Evolutionary conservation across 1,140 invertebrate species (phyloP).

Genomic region (Tetraneura akinire): DNA sequence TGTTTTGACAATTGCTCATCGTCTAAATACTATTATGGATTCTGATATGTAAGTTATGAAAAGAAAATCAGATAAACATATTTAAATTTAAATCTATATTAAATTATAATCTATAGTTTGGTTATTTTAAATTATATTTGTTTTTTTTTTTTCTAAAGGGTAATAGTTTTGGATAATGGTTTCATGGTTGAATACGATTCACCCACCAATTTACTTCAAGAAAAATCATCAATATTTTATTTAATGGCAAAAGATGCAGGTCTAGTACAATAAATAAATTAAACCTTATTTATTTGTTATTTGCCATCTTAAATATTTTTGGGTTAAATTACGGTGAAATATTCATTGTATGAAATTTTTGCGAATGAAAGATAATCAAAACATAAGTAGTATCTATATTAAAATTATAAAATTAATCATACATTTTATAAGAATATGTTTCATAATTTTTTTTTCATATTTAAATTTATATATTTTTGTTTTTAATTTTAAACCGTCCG

Average conservation of each 20-base stretch:
- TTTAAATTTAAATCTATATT: too few relatives aligned
- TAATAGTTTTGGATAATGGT: conserved; percentile 89
- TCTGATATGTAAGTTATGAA: conserved; percentile 69
- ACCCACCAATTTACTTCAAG: conserved; percentile 72
- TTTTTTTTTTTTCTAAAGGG: conserved; percentile 62
- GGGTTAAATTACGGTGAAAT: not conserved
- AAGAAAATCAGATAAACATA: too few relatives aligned
- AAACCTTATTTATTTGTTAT: not conserved
- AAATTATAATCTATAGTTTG: too few relatives aligned
- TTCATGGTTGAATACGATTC: conserved; percentile 79
- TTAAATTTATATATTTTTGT: not conserved
- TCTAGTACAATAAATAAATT: conserved; percentile 59
- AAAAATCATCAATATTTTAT: conserved; percentile 82
- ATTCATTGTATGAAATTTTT: conserved; percentile 3
- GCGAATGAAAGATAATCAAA: not conserved
- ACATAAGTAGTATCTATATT: conserved; percentile 29
- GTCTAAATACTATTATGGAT: conserved; percentile 93
- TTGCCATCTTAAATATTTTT: not conserved
- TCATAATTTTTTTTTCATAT: not conserved
- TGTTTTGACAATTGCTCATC: conserved; percentile 91
- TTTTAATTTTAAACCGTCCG: conserved; percentile 38
- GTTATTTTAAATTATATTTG: not conserved
- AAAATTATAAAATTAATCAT: not conserved
- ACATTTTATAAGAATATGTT: not conserved
- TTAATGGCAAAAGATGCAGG: conserved; percentile 92